Percentiles rank a stretch among this genome's conserved stretches.
These are phyloP conservation scores for Deroplatys truncata DNA, from an alignment of 2,888 invertebrate species.

Conservation along the genomic window DNA sequence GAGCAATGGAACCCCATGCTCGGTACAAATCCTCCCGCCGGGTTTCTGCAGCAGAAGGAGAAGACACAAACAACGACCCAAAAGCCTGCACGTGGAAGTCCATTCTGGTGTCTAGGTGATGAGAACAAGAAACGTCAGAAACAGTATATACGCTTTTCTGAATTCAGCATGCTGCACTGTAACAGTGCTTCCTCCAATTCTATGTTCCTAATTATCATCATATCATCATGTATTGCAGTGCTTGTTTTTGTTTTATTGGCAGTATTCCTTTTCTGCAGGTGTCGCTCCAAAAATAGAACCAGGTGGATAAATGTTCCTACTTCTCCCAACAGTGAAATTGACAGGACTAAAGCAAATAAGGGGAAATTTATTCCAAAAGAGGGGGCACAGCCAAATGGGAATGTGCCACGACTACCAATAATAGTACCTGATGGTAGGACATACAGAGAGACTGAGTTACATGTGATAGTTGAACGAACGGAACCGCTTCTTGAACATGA, in stretches of 20 bases:
- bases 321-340: not conserved
- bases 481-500: conserved; percentile 58
- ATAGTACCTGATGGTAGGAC: conserved; percentile 48
- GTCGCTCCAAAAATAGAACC: conserved; percentile 1
- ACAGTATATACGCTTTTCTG: conserved; percentile 19
- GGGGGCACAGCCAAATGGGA: not conserved
- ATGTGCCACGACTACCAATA: conserved; percentile 20
- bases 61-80: not conserved
- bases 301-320: conserved; percentile 27
- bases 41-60: conserved; percentile 16
- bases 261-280: conserved; percentile 16
- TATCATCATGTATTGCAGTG: not conserved
- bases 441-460: conserved; percentile 80
- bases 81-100: not conserved
- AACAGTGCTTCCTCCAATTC: not conserved
- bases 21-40: conserved; percentile 29
- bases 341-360: not conserved
- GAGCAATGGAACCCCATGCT: conserved; percentile 33
- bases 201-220: conserved; percentile 19
- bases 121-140: not conserved
- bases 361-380: not conserved
- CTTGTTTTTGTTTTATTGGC: conserved; percentile 12
- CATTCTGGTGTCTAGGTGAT: conserved; percentile 24
- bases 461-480: conserved; percentile 79
- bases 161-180: conserved; percentile 24